Evolutionary conservation across 1,140 invertebrate species (phyloP).

Genomic region (Philopotamus ludificatus): DNA sequence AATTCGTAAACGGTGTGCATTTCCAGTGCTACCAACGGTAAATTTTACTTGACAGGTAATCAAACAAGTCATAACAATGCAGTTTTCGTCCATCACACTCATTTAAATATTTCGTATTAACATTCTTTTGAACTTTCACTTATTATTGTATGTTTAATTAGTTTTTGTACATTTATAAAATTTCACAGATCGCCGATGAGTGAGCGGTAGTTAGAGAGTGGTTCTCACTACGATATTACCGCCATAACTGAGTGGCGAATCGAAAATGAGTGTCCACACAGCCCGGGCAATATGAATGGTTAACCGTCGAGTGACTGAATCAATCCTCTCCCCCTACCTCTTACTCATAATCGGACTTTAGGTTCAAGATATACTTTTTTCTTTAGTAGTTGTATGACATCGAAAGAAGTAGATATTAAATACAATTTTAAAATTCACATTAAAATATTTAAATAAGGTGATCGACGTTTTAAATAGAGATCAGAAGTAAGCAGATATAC

Average conservation of each 20-base stretch:
- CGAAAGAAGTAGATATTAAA: background rate
- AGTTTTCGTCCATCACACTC: background rate
- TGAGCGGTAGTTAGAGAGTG: background rate
- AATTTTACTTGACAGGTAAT: no score
- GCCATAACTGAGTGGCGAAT: slow-evolving; percentile 23
- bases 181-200: background rate
- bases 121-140: background rate
- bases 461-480: background rate
- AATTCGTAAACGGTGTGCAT: no score
- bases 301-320: slow-evolving; percentile 3
- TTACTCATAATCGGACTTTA: no score
- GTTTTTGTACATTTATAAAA: background rate
- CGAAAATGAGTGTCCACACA: slow-evolving; percentile 13
- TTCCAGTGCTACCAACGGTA: no score
- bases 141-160: background rate
- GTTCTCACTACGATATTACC: slow-evolving; percentile 21
- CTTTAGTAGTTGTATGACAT: background rate
- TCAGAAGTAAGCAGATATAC: no score
- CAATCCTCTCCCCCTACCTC: no score
- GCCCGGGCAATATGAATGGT: slow-evolving; percentile 6
- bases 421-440: background rate
- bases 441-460: background rate
- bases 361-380: no score
- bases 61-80: no score
- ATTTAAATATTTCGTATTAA: background rate